Evolutionary conservation across 2,888 invertebrate genomes (phyloP).

Genomic region (Amiota minor): DNA sequence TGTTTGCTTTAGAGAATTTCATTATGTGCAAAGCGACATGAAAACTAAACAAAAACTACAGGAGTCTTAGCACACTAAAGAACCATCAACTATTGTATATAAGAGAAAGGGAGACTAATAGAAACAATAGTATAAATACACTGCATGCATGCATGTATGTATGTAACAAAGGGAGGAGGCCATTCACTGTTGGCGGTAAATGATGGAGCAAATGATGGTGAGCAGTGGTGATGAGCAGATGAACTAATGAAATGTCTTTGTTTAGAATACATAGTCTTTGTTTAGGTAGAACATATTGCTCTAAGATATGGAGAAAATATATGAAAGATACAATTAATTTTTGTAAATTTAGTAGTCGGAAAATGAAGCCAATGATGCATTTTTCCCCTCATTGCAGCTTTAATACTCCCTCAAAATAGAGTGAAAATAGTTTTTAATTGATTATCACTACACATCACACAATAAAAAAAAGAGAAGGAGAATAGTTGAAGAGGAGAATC

Average conservation of each 20-base stretch:
- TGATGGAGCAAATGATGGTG: not conserved
- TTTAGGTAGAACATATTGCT: not conserved
- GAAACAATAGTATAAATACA: too few species aligned
- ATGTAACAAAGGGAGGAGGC: not conserved
- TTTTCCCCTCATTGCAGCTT: too few species aligned
- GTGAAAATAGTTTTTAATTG: not conserved
- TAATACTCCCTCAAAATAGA: not conserved
- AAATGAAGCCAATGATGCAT: too few species aligned
- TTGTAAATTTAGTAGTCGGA: too few species aligned
- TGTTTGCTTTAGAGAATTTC: constrained; percentile 63
- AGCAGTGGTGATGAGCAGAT: not conserved
- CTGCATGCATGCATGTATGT: not conserved
- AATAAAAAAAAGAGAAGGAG: too few species aligned
- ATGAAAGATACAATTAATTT: too few species aligned
- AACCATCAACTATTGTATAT: not conserved
- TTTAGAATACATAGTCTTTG: not conserved
- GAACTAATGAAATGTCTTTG: constrained; percentile 7
- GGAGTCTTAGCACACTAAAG: not conserved
- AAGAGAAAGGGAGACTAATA: not conserved
- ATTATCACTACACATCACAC: not conserved
- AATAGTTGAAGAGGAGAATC: too few species aligned
- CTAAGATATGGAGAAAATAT: not conserved
- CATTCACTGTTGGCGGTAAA: not conserved
- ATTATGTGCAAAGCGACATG: constrained; percentile 59
- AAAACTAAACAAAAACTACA: constrained; percentile 27